Percentiles rank a stretch among this genome's conserved stretches.
phyloP scores from a whole-genome alignment of 2,888 invertebrate genomes.

The Zygogramma bicolorata region DNA sequence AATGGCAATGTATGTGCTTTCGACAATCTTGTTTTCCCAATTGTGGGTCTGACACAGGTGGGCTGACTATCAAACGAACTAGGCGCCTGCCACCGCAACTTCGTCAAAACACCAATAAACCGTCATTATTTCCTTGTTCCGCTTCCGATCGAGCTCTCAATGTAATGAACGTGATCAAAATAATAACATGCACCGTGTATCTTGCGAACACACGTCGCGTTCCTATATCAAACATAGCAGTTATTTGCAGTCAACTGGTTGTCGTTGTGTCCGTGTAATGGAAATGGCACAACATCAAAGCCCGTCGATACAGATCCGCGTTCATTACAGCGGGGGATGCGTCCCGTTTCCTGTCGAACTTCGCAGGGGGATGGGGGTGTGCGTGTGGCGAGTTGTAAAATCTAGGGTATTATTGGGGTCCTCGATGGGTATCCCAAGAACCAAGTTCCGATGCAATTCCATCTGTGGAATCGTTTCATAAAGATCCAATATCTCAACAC shows the following conservation, averaged over 20 bases:
- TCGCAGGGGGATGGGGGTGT: background rate
- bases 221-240: constrained; percentile 47
- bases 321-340: background rate
- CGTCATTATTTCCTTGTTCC: background rate
- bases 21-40: background rate
- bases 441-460: background rate
- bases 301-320: background rate
- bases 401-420: background rate
- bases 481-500: too few relatives aligned
- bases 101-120: constrained; percentile 6
- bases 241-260: constrained; percentile 45
- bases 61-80: background rate
- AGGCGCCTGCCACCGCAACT: background rate
- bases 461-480: too few relatives aligned
- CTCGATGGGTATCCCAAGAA: background rate
- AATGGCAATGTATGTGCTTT: background rate
- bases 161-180: constrained; percentile 12
- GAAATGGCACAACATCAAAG: constrained; percentile 23
- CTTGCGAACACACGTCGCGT: constrained; percentile 42
- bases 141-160: background rate
- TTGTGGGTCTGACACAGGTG: background rate
- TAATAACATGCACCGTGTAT: constrained; percentile 20
- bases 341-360: background rate
- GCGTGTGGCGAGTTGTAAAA: too few relatives aligned
- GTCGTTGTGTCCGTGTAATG: constrained; percentile 41